Conservation (phyloP, 2,797 vertebrate species). For the Anas georgica region DNA sequence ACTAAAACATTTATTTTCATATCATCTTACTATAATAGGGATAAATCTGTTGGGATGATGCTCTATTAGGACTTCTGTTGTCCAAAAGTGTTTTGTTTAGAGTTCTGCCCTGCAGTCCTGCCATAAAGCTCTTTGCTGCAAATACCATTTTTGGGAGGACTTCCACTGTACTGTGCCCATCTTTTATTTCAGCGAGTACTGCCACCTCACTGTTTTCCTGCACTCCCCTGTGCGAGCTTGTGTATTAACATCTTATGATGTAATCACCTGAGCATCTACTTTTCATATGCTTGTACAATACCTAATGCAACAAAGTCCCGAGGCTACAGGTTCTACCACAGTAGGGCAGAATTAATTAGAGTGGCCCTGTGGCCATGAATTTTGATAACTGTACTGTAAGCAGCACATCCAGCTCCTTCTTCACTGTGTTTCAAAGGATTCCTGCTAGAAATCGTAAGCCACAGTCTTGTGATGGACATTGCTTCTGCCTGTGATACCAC, state of each 20-base stretch:
- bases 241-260: neutral
- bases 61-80: neutral
- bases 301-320: neutral
- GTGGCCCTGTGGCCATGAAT: neutral
- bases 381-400: neutral
- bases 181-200: neutral
- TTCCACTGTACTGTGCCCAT: neutral
- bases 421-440: neutral
- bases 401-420: neutral
- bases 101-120: neutral
- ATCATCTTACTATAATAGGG: neutral
- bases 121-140: neutral
- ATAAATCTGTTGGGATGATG: neutral
- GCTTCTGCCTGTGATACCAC: neutral
- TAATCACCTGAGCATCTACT: neutral
- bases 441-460: neutral
- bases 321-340: neutral
- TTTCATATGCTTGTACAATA: neutral
- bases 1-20: neutral
- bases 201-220: neutral
- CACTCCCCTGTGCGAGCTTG: neutral
- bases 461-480: neutral
- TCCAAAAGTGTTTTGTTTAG: neutral
- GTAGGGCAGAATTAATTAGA: conserved; percentile 23
- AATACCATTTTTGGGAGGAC: neutral